Percentiles rank a stretch among this genome's conserved stretches.
Conservation (phyloP, 1,140 invertebrate species). For the Drosophila obscura region DNA sequence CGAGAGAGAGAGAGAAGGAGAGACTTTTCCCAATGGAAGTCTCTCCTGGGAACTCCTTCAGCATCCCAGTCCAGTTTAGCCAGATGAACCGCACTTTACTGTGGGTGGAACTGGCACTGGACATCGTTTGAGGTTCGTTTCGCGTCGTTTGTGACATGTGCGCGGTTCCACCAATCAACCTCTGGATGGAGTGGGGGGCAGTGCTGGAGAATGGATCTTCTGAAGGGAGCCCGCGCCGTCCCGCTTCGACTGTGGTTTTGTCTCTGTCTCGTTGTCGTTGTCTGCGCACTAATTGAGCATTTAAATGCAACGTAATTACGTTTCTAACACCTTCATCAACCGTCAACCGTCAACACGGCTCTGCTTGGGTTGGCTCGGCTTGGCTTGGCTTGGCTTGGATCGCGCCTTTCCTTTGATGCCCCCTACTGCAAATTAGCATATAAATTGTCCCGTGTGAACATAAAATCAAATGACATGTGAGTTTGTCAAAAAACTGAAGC, state of each 20-base stretch:
- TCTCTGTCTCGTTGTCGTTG: slow-evolving; percentile 13
- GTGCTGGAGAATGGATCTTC: neutral
- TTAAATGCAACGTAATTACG: slow-evolving; percentile 80
- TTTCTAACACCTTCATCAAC: slow-evolving; percentile 80
- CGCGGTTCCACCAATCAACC: slow-evolving; percentile 71
- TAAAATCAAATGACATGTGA: slow-evolving; percentile 81
- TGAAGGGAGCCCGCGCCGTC: slow-evolving; percentile 6
- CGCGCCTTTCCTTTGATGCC: slow-evolving; percentile 60
- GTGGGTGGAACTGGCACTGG: slow-evolving; percentile 23
- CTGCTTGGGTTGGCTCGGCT: slow-evolving; percentile 1
- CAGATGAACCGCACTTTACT: slow-evolving; percentile 1
- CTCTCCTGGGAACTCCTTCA: neutral
- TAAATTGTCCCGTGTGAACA: slow-evolving; percentile 82
- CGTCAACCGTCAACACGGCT: slow-evolving; percentile 60
- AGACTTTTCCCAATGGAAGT: neutral
- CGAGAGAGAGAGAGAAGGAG: neutral
- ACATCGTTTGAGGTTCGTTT: slow-evolving; percentile 50
- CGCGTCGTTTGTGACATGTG: slow-evolving; percentile 74
- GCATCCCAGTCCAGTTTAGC: slow-evolving; percentile 1
- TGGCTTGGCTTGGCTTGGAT: too few species aligned
- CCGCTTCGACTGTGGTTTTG: neutral
- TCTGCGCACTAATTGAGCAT: slow-evolving; percentile 80
- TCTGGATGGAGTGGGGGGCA: neutral
- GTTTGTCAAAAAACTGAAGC: slow-evolving; percentile 70
- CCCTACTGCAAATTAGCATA: slow-evolving; percentile 77